Conservation (phyloP, 37 sponge, comb jelly and placozoan genomes). For the Ephydatia muelleri region DNA sequence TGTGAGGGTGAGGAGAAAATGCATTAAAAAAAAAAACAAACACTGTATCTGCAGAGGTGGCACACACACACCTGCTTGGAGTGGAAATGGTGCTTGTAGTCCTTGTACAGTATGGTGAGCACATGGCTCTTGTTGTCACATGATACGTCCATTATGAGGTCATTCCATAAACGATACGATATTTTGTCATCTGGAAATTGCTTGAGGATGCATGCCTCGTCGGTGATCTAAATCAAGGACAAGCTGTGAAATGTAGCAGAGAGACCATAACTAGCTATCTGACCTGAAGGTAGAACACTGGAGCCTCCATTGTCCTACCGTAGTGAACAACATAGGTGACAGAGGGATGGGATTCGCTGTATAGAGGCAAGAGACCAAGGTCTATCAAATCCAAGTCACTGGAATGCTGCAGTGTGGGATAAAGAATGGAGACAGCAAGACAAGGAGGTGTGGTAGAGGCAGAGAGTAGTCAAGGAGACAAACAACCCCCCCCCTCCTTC, state of each 20-base stretch:
- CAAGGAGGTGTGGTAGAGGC: too few relatives aligned
- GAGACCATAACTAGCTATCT: neutral
- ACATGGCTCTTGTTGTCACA: slow-evolving; percentile 12
- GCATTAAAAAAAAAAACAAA: neutral
- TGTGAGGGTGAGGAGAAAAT: neutral
- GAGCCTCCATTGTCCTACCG: slow-evolving; percentile 42
- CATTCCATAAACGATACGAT: slow-evolving; percentile 57
- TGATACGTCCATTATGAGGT: slow-evolving; percentile 25
- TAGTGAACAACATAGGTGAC: slow-evolving; percentile 64
- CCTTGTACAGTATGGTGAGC: slow-evolving; percentile 34
- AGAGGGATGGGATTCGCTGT: slow-evolving; percentile 62
- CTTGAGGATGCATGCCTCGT: slow-evolving; percentile 42
- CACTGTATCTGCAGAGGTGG: neutral
- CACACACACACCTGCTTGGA: slow-evolving; percentile 43
- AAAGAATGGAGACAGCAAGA: neutral
- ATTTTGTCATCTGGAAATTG: slow-evolving; percentile 60
- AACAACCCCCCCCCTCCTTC: too few relatives aligned
- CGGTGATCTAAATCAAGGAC: slow-evolving; percentile 37
- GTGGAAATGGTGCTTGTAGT: slow-evolving; percentile 63
- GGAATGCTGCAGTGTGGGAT: slow-evolving; percentile 17
- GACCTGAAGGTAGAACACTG: slow-evolving; percentile 60
- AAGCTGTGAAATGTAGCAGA: neutral
- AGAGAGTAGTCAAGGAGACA: too few relatives aligned
- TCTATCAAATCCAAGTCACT: slow-evolving; percentile 36
- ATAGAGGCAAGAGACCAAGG: slow-evolving; percentile 64